Conservation (phyloP, 2,113 vertebrate genomes). For the Gulo gulo region DNA sequence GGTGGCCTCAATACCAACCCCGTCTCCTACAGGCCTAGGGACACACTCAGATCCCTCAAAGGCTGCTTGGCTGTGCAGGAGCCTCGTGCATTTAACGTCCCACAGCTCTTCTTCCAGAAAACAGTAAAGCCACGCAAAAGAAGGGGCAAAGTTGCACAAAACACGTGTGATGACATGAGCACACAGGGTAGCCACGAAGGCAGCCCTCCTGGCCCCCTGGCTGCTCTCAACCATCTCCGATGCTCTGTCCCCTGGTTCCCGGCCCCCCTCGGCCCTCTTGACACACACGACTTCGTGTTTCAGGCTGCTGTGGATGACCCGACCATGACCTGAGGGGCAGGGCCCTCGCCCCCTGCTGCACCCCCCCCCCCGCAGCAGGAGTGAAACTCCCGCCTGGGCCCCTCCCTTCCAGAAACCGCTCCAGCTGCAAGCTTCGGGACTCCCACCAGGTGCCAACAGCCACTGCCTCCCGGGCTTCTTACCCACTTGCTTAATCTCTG, state of each 20-base stretch:
- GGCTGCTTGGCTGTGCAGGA: neutral
- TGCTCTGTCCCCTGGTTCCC: neutral
- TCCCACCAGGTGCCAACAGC: neutral
- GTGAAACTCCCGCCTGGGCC: fast-evolving
- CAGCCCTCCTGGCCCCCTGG: neutral
- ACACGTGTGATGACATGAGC: fast-evolving
- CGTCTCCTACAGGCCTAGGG: neutral
- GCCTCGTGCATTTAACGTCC: neutral
- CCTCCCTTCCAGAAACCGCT: neutral
- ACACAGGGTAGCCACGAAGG: neutral
- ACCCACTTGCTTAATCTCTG: neutral
- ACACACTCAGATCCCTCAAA: neutral
- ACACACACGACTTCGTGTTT: too few relatives aligned
- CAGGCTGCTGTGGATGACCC: neutral
- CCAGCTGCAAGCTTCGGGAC: neutral
- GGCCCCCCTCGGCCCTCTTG: neutral
- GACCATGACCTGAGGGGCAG: neutral
- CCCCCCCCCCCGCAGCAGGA: too few relatives aligned
- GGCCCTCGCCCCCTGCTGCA: neutral
- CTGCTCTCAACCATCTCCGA: fast-evolving
- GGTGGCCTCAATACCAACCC: neutral
- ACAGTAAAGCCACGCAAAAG: neutral
- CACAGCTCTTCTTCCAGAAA: neutral
- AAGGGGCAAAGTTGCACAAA: neutral
- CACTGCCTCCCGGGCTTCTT: neutral